These are phyloP conservation scores for Cephalotes varians DNA, from an alignment of 2,888 invertebrate genomes.

Conservation along the genomic window DNA sequence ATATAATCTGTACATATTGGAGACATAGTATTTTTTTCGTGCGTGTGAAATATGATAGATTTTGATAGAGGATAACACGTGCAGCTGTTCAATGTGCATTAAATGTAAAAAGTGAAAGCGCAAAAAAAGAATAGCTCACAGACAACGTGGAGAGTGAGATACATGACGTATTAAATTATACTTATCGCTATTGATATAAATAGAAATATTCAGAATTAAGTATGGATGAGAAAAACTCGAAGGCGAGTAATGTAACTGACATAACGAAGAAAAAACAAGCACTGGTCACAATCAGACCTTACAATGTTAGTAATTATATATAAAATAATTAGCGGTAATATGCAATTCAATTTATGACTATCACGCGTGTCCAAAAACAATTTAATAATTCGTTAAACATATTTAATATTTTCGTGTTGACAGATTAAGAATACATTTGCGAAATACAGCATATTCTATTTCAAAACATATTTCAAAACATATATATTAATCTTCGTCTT, in stretches of 20 bases:
- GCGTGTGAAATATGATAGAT: neutral
- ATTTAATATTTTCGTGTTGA: neutral
- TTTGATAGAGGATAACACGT: neutral
- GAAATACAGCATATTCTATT: neutral
- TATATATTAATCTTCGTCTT: neutral
- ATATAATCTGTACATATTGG: neutral
- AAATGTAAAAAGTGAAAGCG: neutral
- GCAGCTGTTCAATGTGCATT: neutral
- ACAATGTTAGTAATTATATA: conserved; percentile 77
- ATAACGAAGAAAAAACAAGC: conserved; percentile 67
- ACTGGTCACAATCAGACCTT: conserved; percentile 81
- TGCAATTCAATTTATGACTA: neutral
- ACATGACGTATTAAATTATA: conserved; percentile 1
- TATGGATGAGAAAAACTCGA: conserved; percentile 36
- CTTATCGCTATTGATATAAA: neutral
- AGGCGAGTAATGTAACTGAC: conserved; percentile 69
- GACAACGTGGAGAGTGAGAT: neutral
- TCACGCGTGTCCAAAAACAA: neutral
- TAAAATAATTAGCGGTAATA: neutral
- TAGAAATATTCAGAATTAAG: neutral
- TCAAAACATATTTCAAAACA: neutral
- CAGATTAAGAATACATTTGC: neutral
- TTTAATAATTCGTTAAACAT: neutral
- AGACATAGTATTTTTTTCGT: neutral
- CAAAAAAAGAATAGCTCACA: neutral